Evolutionary conservation across 2,113 vertebrate species (phyloP).

Genomic region (Abramis brama): DNA sequence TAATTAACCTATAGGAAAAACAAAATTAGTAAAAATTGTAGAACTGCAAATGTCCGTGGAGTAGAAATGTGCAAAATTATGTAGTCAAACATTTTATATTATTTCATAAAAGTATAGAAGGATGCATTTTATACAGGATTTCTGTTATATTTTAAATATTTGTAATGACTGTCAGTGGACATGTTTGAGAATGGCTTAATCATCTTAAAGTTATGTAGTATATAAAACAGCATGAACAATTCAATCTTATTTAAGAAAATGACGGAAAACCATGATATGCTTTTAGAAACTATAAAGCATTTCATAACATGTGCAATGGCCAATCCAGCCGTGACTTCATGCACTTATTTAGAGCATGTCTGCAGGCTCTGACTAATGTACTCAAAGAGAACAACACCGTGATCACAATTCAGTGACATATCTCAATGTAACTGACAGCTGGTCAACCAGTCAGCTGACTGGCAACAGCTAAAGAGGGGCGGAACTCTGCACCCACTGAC

Average conservation of each 20-base stretch:
- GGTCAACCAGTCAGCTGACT: slow-evolving; percentile 62
- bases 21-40: neutral
- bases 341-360: slow-evolving; percentile 51
- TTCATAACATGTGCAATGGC: slow-evolving; percentile 28
- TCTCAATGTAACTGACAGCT: slow-evolving; percentile 68
- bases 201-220: neutral
- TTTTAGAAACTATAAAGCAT: neutral
- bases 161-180: neutral
- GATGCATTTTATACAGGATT: neutral
- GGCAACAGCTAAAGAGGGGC: slow-evolving; percentile 55
- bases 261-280: neutral
- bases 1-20: neutral
- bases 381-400: slow-evolving; percentile 60
- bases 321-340: slow-evolving; percentile 54
- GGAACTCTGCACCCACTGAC: slow-evolving; percentile 60
- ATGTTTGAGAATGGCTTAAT: neutral
- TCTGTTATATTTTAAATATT: neutral
- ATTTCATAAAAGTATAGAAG: neutral
- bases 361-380: slow-evolving; percentile 49
- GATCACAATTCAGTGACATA: slow-evolving; percentile 66
- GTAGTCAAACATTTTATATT: neutral
- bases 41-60: neutral
- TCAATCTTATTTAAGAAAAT: slow-evolving; percentile 9
- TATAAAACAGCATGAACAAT: slow-evolving; percentile 10
- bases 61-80: neutral